A percentile compares a stretch with the other conserved stretches of the same genome.
phyloP scores from a whole-genome alignment of 2,113 vertebrate genomes.

The Malurus melanocephalus region DNA sequence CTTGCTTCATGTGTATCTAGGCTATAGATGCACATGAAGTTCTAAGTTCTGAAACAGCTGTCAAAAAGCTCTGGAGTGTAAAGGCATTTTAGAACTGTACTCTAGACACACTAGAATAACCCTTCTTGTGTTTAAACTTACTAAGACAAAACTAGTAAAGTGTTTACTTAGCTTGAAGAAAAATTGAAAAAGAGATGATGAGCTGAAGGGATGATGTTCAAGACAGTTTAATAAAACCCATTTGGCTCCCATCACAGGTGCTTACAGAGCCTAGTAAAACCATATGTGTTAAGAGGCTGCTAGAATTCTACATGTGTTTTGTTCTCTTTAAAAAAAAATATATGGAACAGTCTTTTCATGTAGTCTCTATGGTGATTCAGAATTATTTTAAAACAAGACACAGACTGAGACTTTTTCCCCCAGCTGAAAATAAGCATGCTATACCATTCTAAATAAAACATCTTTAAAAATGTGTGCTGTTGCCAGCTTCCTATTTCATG shows the following conservation, averaged over 20 bases:
- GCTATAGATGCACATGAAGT: background rate
- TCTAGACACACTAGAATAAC: background rate
- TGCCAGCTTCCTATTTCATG: background rate
- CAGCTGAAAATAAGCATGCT: background rate
- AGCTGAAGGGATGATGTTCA: constrained; percentile 1
- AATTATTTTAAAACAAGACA: constrained; percentile 11
- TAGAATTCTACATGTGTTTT: background rate
- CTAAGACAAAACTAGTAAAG: background rate
- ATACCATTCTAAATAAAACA: background rate
- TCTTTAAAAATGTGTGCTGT: background rate
- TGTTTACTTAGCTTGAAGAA: background rate
- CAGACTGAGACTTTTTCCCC: background rate
- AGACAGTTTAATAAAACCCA: constrained; percentile 3
- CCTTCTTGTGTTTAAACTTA: background rate
- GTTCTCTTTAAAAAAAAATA: background rate
- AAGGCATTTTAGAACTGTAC: background rate
- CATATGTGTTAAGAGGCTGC: background rate
- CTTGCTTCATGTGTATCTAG: background rate
- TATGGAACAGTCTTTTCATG: background rate
- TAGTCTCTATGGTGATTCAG: background rate
- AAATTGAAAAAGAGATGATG: background rate
- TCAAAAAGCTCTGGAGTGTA: background rate
- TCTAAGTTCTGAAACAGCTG: background rate
- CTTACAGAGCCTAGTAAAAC: background rate
- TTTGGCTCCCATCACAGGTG: background rate